Base-by-base conservation (phyloP, 2,113 vertebrate species). In the Tympanuchus pallidicinctus region DNA sequence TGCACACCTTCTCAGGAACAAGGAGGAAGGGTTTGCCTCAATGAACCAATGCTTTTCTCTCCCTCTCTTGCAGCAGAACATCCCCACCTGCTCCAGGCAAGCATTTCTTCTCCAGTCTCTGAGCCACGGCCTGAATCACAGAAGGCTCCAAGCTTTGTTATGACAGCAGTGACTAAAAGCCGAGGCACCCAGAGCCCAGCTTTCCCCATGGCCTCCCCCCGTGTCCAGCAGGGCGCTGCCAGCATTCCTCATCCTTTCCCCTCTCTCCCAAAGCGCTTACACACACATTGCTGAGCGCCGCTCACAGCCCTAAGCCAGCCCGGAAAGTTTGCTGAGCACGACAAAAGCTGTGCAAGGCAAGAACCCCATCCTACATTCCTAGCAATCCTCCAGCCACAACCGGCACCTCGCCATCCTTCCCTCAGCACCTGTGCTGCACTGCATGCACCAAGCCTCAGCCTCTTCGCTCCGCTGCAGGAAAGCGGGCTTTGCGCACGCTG, bases 381-480 rank as follows among this genome's bases (percentile, higher is more conserved):
- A 12, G 38, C 8, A 1, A 50, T 38, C 78, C 56, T 67, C 78
- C 82, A 93, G 71, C 82, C 80, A 34, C 88, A 67, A 32, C 32
- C 22, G 74, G 47, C 63, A 90, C 50, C 59, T 67, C 18, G 1
- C 36, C 21, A 8, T 7, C 43, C 40, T 16, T 81, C 45, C 34
- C 2, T 24, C 43, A 40, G 2, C 13, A 43, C 56, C 34, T 0
- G 5, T 7, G 45, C 32, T 6, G 8, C 63, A 6, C 32, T 6
- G 8, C 63, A 6, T 7, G 4, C 19, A 3, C 0, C 0, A 24
- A 18, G 27, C 34, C 73, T 71, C 5, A 0, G 56, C 22, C 0
- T 0, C 40, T 36, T 36, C 0, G 0, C 4, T 4, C 2, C 84
- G 19, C 24, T 30, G 70, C 71, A 27, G 1, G 36, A 15, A 28